Conservation (phyloP, 2,113 vertebrate genomes). For the Halichoeres trimaculatus region DNA sequence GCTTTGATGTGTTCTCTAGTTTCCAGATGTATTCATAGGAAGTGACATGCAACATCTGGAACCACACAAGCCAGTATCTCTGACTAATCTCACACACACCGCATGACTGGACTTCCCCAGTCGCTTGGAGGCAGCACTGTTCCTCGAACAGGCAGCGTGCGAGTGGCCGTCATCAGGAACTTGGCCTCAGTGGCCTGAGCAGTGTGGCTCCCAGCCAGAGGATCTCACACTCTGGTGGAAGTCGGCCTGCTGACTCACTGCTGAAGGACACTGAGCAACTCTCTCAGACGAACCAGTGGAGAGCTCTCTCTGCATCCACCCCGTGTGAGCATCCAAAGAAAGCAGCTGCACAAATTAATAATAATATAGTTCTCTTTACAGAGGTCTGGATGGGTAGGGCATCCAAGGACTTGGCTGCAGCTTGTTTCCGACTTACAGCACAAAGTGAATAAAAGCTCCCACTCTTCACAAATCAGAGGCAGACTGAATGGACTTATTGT, state of each 20-base stretch:
- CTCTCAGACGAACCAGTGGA: slow-evolving; percentile 15
- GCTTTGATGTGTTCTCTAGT: too few relatives aligned
- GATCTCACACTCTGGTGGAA: slow-evolving; percentile 55
- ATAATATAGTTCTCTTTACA: slow-evolving; percentile 40
- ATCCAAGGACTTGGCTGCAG: slow-evolving; percentile 16
- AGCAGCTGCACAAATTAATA: slow-evolving; percentile 47
- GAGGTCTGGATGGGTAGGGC: slow-evolving; percentile 2
- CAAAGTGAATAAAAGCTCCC: not conserved
- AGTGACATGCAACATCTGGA: not conserved
- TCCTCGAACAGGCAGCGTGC: slow-evolving; percentile 35
- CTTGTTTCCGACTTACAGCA: slow-evolving; percentile 18
- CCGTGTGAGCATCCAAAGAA: slow-evolving; percentile 42
- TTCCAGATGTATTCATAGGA: too few relatives aligned
- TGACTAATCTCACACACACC: not conserved
- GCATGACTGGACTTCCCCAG: slow-evolving; percentile 30
- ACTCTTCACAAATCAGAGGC: slow-evolving; percentile 18
- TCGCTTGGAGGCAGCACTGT: slow-evolving; percentile 69
- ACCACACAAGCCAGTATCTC: not conserved
- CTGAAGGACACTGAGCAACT: slow-evolving; percentile 46
- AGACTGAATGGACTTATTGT: slow-evolving; percentile 16
- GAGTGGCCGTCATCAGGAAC: slow-evolving; percentile 35
- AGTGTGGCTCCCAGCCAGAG: slow-evolving; percentile 34
- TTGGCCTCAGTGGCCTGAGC: slow-evolving; percentile 42
- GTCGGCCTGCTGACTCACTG: slow-evolving; percentile 62
- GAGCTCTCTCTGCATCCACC: slow-evolving; percentile 19